Conservation (phyloP, 2,797 vertebrate genomes). For the Pteronotus mesoamericanus region DNA sequence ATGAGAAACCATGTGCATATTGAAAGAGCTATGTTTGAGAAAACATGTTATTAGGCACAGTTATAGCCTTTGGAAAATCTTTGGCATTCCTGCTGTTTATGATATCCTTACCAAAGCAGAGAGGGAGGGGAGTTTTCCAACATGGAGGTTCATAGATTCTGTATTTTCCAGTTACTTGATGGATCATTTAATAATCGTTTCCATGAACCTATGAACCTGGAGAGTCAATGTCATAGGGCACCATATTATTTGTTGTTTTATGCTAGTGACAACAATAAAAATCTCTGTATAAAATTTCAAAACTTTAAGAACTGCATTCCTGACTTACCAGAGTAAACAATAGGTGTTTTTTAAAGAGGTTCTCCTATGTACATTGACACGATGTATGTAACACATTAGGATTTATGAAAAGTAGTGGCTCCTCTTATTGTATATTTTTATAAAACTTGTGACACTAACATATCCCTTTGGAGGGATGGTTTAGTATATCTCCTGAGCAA, state of each 20-base stretch:
- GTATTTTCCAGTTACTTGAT: not conserved
- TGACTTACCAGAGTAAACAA: not conserved
- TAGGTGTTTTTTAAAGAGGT: not conserved
- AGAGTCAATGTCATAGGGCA: not conserved
- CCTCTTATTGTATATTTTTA: not conserved
- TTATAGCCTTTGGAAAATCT: not conserved
- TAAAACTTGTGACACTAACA: not conserved
- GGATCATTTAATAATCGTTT: not conserved
- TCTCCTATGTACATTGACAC: not conserved
- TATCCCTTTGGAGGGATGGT: not conserved
- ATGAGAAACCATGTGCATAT: not conserved
- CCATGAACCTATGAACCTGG: not conserved
- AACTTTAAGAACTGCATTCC: not conserved
- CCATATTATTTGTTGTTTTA: not conserved
- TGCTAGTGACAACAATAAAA: not conserved
- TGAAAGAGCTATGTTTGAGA: not conserved
- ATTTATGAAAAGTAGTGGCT: not conserved
- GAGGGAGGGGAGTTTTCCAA: not conserved
- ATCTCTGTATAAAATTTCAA: not conserved
- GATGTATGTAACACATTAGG: not conserved
- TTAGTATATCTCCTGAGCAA: not conserved
- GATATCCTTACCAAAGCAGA: not conserved
- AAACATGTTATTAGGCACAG: not conserved
- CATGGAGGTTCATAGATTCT: not conserved
- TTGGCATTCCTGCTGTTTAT: not conserved